Base-by-base conservation (phyloP, 1,140 invertebrate genomes). In the Phortica variegata region DNA sequence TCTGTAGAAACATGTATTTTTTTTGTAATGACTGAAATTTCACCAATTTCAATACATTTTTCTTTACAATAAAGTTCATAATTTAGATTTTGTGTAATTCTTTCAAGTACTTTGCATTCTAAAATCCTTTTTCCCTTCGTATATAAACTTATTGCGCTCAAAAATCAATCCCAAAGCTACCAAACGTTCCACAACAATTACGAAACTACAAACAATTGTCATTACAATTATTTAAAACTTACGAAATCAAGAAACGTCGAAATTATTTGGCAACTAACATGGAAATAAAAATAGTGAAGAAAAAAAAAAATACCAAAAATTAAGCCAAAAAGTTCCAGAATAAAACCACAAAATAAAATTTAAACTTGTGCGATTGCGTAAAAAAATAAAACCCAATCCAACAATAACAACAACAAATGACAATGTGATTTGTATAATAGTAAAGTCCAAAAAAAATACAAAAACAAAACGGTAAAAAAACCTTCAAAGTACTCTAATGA, bases 361-460 rank as follows among this genome's bases (percentile, higher is more conserved):
- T 41, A 61, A 63, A 63, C 61, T n/a, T 63, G 56, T 52, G 43
- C n/a, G 56, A 63, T 63, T 63, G 56, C 61, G 56, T 63, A 63
- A 63, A 63, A 40, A 39, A 19, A 8, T 8, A 10, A 17, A 16
- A 38, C 6, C 44, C 58, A 57, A 45, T 26, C 43, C 41, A 20
- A 48, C 13, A 33, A 42, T 29, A 34, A 18, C 12, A 48, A 45
- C 48, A 52, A 49, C 56, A 60, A 59, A 47, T 38, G 43, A 57
- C 48, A 52, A 43, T 60, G 45, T 31, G 46, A 62, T 36, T 62
- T 20, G 60, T 63, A 63, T 63, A 52, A 60, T 52, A 47, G 34
- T 47, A 60, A 63, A 60, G 60, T 63, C 63, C 29, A 57, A 55
- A 47, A 44, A 44, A 63, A 56, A 63, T 62, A 43, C 60, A 40